These are phyloP conservation scores for Leptobrachium ailaonicum DNA, from an alignment of 2,113 vertebrate genomes.

Conservation along the genomic window DNA sequence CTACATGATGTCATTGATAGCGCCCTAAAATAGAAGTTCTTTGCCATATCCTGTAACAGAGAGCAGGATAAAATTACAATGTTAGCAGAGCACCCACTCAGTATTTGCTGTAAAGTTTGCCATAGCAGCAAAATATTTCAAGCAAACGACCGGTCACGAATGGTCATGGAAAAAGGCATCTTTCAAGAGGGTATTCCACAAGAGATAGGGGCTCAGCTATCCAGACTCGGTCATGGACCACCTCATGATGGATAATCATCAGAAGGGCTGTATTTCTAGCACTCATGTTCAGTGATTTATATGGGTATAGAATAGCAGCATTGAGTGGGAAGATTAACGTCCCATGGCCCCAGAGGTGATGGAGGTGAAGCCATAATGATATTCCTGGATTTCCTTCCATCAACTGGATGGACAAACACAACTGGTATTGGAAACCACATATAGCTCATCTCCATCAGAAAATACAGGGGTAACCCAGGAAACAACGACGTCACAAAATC, in stretches of 20 bases:
- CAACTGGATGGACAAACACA: too few species aligned
- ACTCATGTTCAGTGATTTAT: too few species aligned
- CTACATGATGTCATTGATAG: not conserved
- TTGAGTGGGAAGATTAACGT: too few species aligned
- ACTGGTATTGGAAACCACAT: too few species aligned
- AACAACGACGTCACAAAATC: too few species aligned
- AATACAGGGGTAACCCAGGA: too few species aligned
- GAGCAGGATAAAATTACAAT: not conserved
- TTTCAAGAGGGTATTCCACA: not conserved
- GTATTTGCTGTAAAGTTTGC: constrained; percentile 23
- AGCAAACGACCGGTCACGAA: constrained; percentile 3
- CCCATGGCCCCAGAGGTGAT: too few species aligned
- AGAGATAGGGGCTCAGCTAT: not conserved
- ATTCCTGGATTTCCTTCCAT: too few species aligned
- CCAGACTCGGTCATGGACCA: not conserved
- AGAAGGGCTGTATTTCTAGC: not conserved
- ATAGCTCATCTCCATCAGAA: too few species aligned
- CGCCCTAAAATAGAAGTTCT: not conserved
- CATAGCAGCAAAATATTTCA: constrained; percentile 43
- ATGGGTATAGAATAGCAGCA: too few species aligned
- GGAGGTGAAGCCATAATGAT: too few species aligned
- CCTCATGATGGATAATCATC: not conserved
- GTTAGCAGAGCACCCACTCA: not conserved
- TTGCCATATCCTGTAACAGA: not conserved
- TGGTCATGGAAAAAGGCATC: not conserved